A percentile compares a stretch with the other conserved stretches of the same genome.
These are phyloP conservation scores for Cygnus atratus DNA, from an alignment of 2,113 vertebrate species.

Conservation along the genomic window DNA sequence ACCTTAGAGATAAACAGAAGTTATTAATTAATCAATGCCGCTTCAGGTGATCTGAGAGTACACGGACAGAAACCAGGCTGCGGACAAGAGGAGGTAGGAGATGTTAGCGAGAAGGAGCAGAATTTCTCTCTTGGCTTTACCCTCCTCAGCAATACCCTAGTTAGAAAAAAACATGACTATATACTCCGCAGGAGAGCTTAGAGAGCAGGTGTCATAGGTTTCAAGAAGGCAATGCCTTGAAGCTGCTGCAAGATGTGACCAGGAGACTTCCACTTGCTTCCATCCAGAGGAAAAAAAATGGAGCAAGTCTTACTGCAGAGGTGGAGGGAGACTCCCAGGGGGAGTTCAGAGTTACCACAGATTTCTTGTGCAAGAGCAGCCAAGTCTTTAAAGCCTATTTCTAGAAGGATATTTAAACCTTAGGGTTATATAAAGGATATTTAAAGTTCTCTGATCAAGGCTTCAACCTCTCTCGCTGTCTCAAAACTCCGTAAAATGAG, in stretches of 20 bases:
- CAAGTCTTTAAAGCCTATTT: slow-evolving; percentile 1
- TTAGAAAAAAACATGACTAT: neutral
- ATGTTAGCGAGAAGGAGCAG: neutral
- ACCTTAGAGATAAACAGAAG: neutral
- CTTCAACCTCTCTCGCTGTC: neutral
- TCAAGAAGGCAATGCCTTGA: neutral
- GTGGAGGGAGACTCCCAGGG: neutral
- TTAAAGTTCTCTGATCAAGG: slow-evolving; percentile 18
- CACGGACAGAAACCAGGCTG: neutral
- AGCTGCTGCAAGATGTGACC: neutral
- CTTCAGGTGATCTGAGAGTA: neutral
- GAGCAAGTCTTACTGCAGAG: neutral
- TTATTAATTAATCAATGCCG: slow-evolving; percentile 11
- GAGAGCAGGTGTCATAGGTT: neutral
- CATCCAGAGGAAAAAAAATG: neutral
- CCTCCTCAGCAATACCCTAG: neutral
- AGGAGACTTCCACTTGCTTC: neutral
- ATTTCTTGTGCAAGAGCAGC: neutral
- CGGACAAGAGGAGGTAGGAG: neutral
- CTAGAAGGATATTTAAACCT: slow-evolving; percentile 1
- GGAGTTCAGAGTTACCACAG: neutral
- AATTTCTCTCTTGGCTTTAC: neutral
- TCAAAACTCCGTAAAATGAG: neutral
- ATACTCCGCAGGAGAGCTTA: neutral
- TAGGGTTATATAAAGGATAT: too few relatives aligned